Conservation (phyloP, 2,797 vertebrate species). For the Microcaecilia unicolor region DNA sequence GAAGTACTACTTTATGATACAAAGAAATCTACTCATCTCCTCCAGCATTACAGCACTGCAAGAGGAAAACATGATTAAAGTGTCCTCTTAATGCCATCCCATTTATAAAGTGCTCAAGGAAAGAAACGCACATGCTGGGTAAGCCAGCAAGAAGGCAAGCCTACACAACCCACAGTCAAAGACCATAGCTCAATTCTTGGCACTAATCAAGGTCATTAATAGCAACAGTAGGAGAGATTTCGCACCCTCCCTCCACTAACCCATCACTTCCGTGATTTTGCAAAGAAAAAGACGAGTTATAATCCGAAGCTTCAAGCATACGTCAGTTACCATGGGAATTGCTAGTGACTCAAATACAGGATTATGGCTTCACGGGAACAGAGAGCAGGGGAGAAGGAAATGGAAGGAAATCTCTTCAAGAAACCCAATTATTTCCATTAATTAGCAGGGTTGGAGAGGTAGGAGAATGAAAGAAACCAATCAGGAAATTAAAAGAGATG, state of each 20-base stretch:
- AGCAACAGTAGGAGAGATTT: neutral
- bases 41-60: conserved; percentile 14
- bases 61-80: conserved; percentile 29
- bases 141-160: neutral
- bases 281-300: no score
- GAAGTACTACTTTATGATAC: conserved; percentile 20
- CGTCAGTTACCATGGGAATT: conserved; percentile 63
- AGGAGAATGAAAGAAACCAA: conserved; percentile 13
- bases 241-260: conserved; percentile 2
- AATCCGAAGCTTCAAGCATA: conserved; percentile 50
- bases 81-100: conserved; percentile 29
- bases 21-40: conserved; percentile 27
- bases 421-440: conserved; percentile 47
- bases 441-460: conserved; percentile 54
- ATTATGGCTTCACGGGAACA: conserved; percentile 47
- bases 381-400: no score
- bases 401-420: conserved; percentile 50
- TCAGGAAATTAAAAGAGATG: conserved; percentile 39
- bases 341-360: conserved; percentile 42
- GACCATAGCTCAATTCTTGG: conserved; percentile 10
- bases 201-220: neutral
- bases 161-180: neutral
- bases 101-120: conserved; percentile 23
- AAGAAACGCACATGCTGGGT: conserved; percentile 5
- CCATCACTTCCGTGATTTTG: conserved; percentile 30